Evolutionary conservation across 1,140 invertebrate genomes (phyloP).

Genomic region (Epicauta chinensis): DNA sequence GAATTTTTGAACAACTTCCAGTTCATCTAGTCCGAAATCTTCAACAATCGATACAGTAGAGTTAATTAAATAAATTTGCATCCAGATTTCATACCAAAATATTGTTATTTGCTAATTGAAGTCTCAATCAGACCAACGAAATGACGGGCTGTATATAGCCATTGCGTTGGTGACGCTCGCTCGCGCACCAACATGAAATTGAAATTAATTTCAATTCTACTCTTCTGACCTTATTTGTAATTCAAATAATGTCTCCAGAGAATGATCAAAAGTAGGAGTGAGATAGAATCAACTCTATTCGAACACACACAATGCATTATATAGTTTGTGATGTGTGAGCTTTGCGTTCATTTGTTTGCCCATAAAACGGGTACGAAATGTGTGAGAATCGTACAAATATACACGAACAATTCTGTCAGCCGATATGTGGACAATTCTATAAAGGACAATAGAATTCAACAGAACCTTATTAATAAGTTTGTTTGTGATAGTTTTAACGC

Average conservation of each 20-base stretch:
- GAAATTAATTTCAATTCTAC: conserved; percentile 32
- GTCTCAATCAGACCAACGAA: conserved; percentile 29
- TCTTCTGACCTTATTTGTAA: conserved; percentile 32
- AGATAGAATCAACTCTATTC: conserved; percentile 9
- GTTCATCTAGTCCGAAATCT: too few relatives aligned
- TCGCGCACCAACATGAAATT: conserved; percentile 25
- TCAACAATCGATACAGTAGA: too few relatives aligned
- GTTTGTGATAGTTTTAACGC: too few relatives aligned
- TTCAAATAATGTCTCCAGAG: conserved; percentile 27
- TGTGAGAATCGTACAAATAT: background rate
- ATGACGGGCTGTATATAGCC: conserved; percentile 21
- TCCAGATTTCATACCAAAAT: conserved; percentile 27
- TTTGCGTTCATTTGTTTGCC: background rate
- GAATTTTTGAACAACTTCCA: too few relatives aligned
- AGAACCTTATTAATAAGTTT: conserved; percentile 6
- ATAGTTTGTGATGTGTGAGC: background rate
- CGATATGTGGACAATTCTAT: background rate
- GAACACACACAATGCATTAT: conserved; percentile 3
- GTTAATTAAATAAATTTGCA: conserved; percentile 32
- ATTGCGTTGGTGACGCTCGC: too few relatives aligned
- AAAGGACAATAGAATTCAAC: conserved; percentile 3
- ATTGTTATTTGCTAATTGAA: conserved; percentile 38
- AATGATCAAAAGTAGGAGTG: too few relatives aligned
- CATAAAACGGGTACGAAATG: background rate
- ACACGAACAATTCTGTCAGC: background rate